These are phyloP conservation scores for Pogonophryne albipinna DNA, from an alignment of 2,797 vertebrate genomes.

Conservation along the genomic window DNA sequence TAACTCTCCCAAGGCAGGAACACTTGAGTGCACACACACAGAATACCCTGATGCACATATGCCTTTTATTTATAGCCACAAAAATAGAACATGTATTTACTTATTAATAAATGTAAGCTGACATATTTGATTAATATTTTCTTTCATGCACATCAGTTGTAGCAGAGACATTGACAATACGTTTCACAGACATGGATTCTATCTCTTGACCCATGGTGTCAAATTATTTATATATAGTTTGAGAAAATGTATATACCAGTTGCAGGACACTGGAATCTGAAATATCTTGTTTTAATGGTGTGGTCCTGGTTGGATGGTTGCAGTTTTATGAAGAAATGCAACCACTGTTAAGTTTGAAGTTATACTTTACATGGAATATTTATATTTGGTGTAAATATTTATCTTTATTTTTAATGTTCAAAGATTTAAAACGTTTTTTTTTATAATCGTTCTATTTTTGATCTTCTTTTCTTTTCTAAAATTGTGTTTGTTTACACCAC, in stretches of 20 bases:
- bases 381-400: too few relatives aligned
- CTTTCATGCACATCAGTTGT: constrained; percentile 5
- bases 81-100: constrained; percentile 60
- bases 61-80: constrained; percentile 26
- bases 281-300: background rate
- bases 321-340: constrained; percentile 1
- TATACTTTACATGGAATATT: too few relatives aligned
- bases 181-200: constrained; percentile 4
- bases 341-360: background rate
- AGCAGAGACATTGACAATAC: constrained; percentile 10
- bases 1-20: constrained; percentile 3
- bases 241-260: background rate
- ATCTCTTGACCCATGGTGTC: background rate
- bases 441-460: too few relatives aligned
- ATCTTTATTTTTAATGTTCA: too few relatives aligned
- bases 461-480: too few relatives aligned
- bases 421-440: too few relatives aligned
- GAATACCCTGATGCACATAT: constrained; percentile 9
- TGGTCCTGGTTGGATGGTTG: background rate
- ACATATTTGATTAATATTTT: constrained; percentile 14
- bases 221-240: background rate
- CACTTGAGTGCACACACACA: constrained; percentile 3
- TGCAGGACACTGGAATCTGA: background rate
- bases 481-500: too few relatives aligned
- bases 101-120: constrained; percentile 48